Base-by-base conservation (phyloP, 2,888 invertebrate genomes). In the Tolmerus cingulatus region DNA sequence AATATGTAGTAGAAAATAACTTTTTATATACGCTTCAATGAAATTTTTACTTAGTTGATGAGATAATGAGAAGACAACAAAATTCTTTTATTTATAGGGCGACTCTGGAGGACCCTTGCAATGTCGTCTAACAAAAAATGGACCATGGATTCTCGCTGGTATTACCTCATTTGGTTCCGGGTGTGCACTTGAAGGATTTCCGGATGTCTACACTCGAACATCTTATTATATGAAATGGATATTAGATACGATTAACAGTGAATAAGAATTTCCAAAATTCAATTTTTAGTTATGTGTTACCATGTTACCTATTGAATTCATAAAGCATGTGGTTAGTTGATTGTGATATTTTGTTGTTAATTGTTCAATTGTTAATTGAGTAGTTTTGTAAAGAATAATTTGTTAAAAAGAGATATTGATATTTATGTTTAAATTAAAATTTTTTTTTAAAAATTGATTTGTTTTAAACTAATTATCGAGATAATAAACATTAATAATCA, bases 161-260 rank as follows among this genome's bases (percentile, higher is more conserved):
- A 95, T 98, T 55, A 98, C 97, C 0, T 97, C 97, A 0, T 98
- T 98, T 90, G 98, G 98, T 0, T 97, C 97, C 0, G 98, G 98
- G 74, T 98, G 98, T 91, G 97, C 97, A 0, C 94, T 96, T 88
- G 95, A 96, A 27, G 97, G 97, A 0, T 97, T 96, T 88, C 97
- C 97, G 0, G 98, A 98, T 90, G 97, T 97, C 1, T 98, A 97
- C 91, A 97, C 97, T 0, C 95, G 96, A 90, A 94, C 97, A 9
- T 96, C 96, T 0, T 96, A 96, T 91, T 98, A 97, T 91, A 94
- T 97, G 79, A 95, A 96, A 37, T 98, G 98, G 98, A 97, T 98
- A 88, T 91, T 91, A 87, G 92, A 93, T 88, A 93, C 92, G 9
- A 92, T 92, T 87, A 90, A 91, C 88, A 90, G 90, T 88, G 91